Base-by-base conservation (phyloP, 2,797 vertebrate species). In the Chaetodon trifasciatus region DNA sequence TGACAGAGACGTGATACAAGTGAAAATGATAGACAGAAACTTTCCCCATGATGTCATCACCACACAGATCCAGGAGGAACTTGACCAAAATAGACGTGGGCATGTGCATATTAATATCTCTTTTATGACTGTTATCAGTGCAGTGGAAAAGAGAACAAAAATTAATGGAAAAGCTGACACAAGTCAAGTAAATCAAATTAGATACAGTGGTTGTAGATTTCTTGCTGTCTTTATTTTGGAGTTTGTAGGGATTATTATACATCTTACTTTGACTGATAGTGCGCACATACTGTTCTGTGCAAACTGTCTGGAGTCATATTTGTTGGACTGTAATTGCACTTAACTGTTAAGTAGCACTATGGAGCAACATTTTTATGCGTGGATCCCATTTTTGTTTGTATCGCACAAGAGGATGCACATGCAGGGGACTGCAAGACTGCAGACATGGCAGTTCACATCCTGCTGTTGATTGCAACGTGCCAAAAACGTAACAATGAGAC, bases 1-100 rank as follows among this genome's bases (percentile, higher is more conserved):
- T 70, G 76, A 78, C 83, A 56, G 39, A 19, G 61, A 75, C 24
- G 23, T 16, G 47, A 61, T 32, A 37, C 10, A 42, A 56, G 23
- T 40, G 19, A 68, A 73, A 58, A 24, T 35, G 42, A 76, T 68
- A 53, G 40, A 53, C 47, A 67, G 44, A 42, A 19, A 12, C 10
- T 55, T 49, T 39, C 16, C 67, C 46, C 42, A 44, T 78, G 49
- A 79, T 58, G 62, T 72, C 23, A 52, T 60, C 8, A 37, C 47
- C 47, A 47, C 64, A 35, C 50, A 60, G 21, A 24, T 50, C 10
- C 40, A 52, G 13, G 16, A 7, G 32, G 2, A 21, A 61, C 56
- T 47, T 47, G 46, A 47, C 15, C 23, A 28, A 63, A 55, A 35
- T 17, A 2, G 35, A 4, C 39, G 46, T 32, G 17, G 21, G 63